Percentiles rank a stretch among this genome's conserved stretches.
Conservation (phyloP, 2,797 vertebrate species). For the Megalops cyprinoides region DNA sequence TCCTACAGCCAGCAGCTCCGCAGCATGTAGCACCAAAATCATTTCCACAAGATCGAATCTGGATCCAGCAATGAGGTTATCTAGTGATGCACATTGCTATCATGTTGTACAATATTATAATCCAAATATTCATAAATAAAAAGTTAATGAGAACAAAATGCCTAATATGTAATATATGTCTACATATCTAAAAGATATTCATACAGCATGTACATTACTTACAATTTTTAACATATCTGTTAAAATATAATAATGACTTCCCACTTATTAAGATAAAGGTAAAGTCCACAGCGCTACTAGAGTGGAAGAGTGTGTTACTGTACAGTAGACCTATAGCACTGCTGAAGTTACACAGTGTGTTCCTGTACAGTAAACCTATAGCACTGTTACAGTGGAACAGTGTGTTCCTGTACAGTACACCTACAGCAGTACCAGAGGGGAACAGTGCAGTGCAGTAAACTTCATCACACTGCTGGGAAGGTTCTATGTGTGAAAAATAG, state of each 20-base stretch:
- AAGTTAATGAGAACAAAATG: too few species aligned
- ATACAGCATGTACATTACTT: too few species aligned
- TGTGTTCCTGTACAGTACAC: neutral
- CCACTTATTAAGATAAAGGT: too few species aligned
- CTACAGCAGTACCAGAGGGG: neutral
- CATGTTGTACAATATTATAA: neutral
- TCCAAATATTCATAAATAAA: too few species aligned
- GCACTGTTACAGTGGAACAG: neutral
- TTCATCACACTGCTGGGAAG: neutral
- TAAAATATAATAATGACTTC: too few species aligned
- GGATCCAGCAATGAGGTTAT: neutral
- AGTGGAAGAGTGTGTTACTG: too few species aligned
- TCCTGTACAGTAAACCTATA: too few species aligned
- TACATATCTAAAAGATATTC: too few species aligned
- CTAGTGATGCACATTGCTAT: neutral
- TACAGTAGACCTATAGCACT: too few species aligned
- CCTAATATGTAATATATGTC: too few species aligned
- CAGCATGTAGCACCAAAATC: neutral
- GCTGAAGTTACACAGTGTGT: neutral
- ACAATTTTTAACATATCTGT: too few species aligned
- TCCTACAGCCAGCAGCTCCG: neutral
- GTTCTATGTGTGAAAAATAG: conserved; percentile 3
- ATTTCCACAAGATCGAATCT: neutral
- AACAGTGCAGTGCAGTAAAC: neutral
- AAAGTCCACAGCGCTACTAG: too few species aligned